Evolutionary conservation across 2,797 vertebrate genomes (phyloP).

Genomic region (Botia kubotai): DNA sequence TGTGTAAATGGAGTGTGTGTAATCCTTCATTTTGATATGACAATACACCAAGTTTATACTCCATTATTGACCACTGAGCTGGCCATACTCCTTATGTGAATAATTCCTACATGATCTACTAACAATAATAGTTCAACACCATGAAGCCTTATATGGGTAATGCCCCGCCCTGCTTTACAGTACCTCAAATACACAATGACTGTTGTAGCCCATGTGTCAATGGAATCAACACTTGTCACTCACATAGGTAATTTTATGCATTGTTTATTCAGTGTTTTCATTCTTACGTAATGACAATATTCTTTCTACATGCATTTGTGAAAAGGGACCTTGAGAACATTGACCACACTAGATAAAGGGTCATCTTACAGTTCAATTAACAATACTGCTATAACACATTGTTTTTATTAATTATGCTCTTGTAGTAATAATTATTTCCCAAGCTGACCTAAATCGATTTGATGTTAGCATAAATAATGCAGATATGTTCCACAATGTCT

Average conservation of each 20-base stretch:
- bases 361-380: constrained; percentile 21
- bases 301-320: constrained; percentile 50
- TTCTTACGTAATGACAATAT: constrained; percentile 37
- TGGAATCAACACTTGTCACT: constrained; percentile 57
- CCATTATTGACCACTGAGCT: constrained; percentile 57
- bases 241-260: constrained; percentile 66
- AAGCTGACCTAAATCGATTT: background rate
- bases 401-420: constrained; percentile 38
- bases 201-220: constrained; percentile 32
- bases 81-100: constrained; percentile 55
- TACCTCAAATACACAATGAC: constrained; percentile 67
- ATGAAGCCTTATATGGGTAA: constrained; percentile 80
- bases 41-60: constrained; percentile 38
- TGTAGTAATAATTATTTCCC: background rate
- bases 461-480: constrained; percentile 19
- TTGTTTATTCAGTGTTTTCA: constrained; percentile 36
- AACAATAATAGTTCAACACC: constrained; percentile 71
- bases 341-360: constrained; percentile 20
- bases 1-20: constrained; percentile 10
- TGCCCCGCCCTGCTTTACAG: constrained; percentile 70
- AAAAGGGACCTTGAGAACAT: constrained; percentile 59
- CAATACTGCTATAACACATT: background rate
- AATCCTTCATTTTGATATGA: constrained; percentile 12
- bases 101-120: constrained; percentile 65
- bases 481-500: constrained; percentile 9